A percentile compares a stretch with the other conserved stretches of the same genome.
These are phyloP conservation scores for Acropternis orthonyx DNA, from an alignment of 2,797 vertebrate species.

Conservation along the genomic window DNA sequence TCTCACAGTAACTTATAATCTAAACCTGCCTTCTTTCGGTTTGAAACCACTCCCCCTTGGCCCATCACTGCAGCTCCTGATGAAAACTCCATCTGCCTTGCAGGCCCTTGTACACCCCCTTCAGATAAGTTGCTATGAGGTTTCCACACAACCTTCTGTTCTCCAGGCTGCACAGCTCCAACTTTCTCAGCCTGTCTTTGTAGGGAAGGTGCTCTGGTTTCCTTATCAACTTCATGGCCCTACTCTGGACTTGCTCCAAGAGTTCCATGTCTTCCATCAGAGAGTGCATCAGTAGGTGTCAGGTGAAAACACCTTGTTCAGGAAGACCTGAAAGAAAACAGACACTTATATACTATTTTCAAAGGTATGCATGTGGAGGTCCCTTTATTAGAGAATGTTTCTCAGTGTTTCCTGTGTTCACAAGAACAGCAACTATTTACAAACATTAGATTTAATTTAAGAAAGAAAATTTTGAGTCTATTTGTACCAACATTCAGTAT, in stretches of 20 bases:
- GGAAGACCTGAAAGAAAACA: background rate
- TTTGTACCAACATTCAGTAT: background rate
- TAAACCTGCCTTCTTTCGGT: background rate
- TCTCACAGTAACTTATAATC: background rate
- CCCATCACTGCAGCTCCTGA: background rate
- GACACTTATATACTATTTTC: rapidly evolving
- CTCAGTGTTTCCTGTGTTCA: background rate
- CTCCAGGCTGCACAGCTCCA: background rate
- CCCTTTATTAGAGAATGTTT: background rate
- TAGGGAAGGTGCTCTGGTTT: background rate
- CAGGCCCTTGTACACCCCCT: background rate
- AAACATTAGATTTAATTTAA: background rate
- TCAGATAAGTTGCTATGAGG: background rate
- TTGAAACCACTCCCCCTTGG: background rate
- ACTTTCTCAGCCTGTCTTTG: background rate
- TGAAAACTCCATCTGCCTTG: background rate
- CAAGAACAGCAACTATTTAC: background rate
- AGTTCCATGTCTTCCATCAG: background rate
- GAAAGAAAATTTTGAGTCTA: background rate
- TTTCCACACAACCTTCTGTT: background rate
- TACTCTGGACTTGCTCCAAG: background rate
- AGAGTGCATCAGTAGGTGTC: background rate
- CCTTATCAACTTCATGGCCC: background rate
- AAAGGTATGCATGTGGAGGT: background rate
- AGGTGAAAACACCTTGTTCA: background rate